These are phyloP conservation scores for Matsumurasca onukii DNA, from an alignment of 1,140 invertebrate species.

Conservation along the genomic window DNA sequence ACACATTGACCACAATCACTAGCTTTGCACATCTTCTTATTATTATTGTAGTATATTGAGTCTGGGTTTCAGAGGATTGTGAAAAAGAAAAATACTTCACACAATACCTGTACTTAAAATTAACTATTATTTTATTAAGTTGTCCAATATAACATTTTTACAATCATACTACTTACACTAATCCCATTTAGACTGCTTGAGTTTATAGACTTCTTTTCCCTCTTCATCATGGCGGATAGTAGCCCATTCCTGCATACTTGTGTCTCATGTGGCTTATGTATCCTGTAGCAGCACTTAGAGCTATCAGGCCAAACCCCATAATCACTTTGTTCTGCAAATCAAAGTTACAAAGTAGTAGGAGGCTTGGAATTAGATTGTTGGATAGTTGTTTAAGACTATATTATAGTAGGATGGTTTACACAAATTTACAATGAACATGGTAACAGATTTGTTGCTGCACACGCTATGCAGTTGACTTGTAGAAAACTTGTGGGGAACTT, in stretches of 20 bases:
- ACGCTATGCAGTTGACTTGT: no score
- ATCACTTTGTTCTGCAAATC: conserved; percentile 74
- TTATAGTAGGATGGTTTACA: background rate
- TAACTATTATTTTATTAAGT: no score
- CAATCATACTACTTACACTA: no score
- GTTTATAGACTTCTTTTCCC: conserved; percentile 68
- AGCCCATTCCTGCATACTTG: conserved; percentile 73
- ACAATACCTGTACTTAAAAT: no score
- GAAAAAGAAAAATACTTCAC: no score
- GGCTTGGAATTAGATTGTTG: conserved; percentile 9
- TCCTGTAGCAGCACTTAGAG: conserved; percentile 60
- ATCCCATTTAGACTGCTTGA: conserved; percentile 79
- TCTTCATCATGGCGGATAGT: conserved; percentile 72
- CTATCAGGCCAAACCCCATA: conserved; percentile 71
- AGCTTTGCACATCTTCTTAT: no score
- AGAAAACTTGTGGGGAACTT: no score
- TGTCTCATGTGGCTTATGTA: conserved; percentile 80
- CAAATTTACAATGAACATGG: conserved; percentile 27
- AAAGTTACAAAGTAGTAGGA: conserved; percentile 13
- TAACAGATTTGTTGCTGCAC: no score
- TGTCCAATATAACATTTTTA: no score
- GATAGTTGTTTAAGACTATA: background rate
- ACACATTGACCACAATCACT: no score
- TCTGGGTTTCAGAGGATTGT: no score
- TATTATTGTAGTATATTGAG: no score